Evolutionary conservation across 2,888 invertebrate species (phyloP).

Genomic region (Digitonthophagus gazella): DNA sequence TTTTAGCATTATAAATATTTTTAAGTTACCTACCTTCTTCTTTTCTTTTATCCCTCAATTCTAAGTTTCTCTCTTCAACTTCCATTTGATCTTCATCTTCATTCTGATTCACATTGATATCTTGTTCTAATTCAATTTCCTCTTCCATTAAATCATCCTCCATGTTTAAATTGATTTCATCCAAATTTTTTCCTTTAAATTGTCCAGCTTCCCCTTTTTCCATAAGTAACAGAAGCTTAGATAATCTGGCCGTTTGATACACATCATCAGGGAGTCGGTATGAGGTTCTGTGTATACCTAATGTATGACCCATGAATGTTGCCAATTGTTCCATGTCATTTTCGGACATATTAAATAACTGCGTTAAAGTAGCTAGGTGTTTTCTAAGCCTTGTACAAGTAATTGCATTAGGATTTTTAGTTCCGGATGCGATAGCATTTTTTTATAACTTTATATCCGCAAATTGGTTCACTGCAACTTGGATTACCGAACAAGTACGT

Average conservation of each 20-base stretch:
- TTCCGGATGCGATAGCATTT: constrained; percentile 30
- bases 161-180: constrained; percentile 30
- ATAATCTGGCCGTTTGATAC: constrained; percentile 32
- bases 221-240: constrained; percentile 32
- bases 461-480: constrained; percentile 22
- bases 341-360: constrained; percentile 32
- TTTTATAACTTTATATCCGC: constrained; percentile 35
- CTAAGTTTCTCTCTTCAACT: not conserved
- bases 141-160: constrained; percentile 26
- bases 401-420: constrained; percentile 29
- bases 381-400: constrained; percentile 33
- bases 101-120: not conserved
- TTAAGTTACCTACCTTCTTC: not conserved
- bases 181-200: constrained; percentile 30
- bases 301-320: constrained; percentile 35
- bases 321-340: constrained; percentile 35
- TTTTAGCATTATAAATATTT: too few species aligned
- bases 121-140: too few species aligned
- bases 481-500: constrained; percentile 18
- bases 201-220: constrained; percentile 30
- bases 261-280: constrained; percentile 30
- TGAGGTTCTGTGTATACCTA: constrained; percentile 28
- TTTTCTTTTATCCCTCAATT: not conserved
- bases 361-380: constrained; percentile 34
- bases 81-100: not conserved